Percentiles rank a stretch among this genome's conserved stretches.
Conservation (phyloP, 2,113 vertebrate genomes). For the Lagopus leucura region DNA sequence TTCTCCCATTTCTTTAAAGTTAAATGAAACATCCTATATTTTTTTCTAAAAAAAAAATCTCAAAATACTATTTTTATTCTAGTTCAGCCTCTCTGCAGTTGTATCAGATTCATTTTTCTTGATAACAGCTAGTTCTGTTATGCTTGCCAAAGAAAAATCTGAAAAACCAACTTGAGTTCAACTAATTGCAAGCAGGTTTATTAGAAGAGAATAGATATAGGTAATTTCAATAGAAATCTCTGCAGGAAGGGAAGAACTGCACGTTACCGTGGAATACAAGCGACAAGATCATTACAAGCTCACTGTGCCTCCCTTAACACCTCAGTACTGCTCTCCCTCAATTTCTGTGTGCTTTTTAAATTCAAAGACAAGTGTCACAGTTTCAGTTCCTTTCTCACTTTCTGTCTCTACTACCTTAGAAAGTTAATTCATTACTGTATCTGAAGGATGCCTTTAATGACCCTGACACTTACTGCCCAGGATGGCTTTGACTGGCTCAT, state of each 20-base stretch:
- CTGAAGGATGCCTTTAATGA: constrained; percentile 6
- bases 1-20: neutral
- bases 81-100: neutral
- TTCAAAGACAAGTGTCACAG: constrained; percentile 1
- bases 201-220: neutral
- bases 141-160: neutral
- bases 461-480: neutral
- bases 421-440: constrained; percentile 28
- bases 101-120: neutral
- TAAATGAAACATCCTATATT: neutral
- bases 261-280: neutral
- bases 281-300: constrained; percentile 47
- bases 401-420: neutral
- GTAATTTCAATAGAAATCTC: constrained; percentile 44
- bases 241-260: constrained; percentile 20
- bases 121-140: neutral
- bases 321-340: constrained; percentile 8
- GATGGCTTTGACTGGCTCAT: neutral
- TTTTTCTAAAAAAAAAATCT: neutral
- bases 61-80: neutral
- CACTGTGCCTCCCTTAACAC: constrained; percentile 28
- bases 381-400: neutral
- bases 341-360: constrained; percentile 37
- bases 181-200: constrained; percentile 20
- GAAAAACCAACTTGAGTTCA: neutral